Evolutionary conservation across 2,113 vertebrate species (phyloP).

Genomic region (Corythornis vintsioides): DNA sequence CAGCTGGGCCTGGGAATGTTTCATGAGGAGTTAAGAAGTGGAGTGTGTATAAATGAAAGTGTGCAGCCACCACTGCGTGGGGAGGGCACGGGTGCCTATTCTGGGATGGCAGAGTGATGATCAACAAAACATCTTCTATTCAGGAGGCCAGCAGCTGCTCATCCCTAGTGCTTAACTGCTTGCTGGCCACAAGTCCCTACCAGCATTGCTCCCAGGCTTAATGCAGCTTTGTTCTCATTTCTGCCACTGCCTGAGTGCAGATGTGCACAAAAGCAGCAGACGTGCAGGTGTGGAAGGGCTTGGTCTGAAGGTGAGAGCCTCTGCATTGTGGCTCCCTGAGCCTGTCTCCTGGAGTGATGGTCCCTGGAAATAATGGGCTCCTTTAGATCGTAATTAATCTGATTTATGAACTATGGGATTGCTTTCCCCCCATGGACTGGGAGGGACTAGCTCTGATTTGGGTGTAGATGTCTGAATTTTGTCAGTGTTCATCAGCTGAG

Average conservation of each 20-base stretch:
- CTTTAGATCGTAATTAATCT: neutral
- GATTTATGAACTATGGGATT: neutral
- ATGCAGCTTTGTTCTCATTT: neutral
- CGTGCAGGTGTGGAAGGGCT: fast-evolving
- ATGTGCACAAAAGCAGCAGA: neutral
- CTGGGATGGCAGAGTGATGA: slow-evolving; percentile 6
- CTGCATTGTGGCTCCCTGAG: neutral
- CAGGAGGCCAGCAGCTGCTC: slow-evolving; percentile 35
- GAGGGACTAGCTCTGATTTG: neutral
- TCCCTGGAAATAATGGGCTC: neutral
- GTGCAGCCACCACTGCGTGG: neutral
- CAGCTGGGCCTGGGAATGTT: slow-evolving; percentile 32
- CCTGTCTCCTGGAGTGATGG: neutral
- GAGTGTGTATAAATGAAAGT: neutral
- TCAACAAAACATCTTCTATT: neutral
- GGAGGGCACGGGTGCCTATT: neutral
- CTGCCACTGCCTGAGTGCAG: fast-evolving
- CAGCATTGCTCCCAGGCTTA: neutral
- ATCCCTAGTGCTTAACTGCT: slow-evolving; percentile 7
- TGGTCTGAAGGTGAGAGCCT: neutral
- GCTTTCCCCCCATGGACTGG: fast-evolving
- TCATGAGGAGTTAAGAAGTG: neutral
- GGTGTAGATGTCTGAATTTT: neutral
- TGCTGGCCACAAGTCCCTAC: neutral
- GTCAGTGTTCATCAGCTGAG: neutral